These are phyloP conservation scores for Latrodectus elegans DNA, from an alignment of 2,888 invertebrate genomes.

Conservation along the genomic window DNA sequence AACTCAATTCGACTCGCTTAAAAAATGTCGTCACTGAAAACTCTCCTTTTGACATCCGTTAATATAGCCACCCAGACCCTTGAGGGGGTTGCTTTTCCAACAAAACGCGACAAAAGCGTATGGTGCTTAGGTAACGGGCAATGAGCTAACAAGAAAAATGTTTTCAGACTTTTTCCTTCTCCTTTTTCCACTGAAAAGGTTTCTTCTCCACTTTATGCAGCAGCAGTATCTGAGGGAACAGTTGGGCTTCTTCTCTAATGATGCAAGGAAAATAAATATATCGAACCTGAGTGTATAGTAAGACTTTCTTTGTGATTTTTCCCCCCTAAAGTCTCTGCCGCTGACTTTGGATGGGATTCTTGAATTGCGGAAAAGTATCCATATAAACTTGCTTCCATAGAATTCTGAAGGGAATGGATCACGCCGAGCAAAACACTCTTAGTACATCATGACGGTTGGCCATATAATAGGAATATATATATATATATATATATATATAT, in stretches of 20 bases:
- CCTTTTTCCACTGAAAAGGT: not conserved
- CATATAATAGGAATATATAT: not conserved
- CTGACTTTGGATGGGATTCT: not conserved
- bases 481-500: constrained; percentile 7
- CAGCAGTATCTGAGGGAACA: not conserved
- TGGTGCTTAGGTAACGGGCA: not conserved
- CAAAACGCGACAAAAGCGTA: not conserved
- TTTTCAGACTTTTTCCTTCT: constrained; percentile 38
- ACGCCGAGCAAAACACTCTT: too few relatives aligned
- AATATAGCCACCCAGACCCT: not conserved
- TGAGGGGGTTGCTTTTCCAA: not conserved
- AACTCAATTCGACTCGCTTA: not conserved
- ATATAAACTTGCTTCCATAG: too few relatives aligned
- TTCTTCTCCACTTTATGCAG: not conserved
- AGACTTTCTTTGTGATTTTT: not conserved
- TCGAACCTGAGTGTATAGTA: not conserved
- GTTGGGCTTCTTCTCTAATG: not conserved
- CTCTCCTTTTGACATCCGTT: not conserved
- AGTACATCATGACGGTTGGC: too few relatives aligned
- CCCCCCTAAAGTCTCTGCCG: too few relatives aligned
- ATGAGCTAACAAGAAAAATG: constrained; percentile 50
- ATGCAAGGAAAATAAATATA: not conserved
- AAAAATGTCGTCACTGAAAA: not conserved
- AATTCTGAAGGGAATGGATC: too few relatives aligned
- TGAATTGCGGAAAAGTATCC: too few relatives aligned